Percentiles rank a stretch among this genome's conserved stretches.
phyloP scores from a whole-genome alignment of 2,797 vertebrate species.

The Sebastes nivosus region DNA sequence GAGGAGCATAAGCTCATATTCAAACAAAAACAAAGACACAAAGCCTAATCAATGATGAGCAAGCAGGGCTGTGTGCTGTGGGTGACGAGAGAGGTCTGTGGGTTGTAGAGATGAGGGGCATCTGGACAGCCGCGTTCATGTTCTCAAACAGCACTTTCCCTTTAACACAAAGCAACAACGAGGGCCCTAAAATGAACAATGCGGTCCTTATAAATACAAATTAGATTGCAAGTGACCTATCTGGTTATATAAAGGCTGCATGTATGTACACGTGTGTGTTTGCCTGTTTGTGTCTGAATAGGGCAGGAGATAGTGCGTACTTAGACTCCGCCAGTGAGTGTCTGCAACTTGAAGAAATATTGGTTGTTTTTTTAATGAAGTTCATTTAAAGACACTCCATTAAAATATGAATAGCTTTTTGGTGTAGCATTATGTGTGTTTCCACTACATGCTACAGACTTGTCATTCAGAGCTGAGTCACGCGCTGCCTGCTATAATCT shows the following conservation, averaged over 20 bases:
- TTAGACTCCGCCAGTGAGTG: neutral
- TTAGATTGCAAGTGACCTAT: slow-evolving; percentile 26
- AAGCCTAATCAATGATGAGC: slow-evolving; percentile 73
- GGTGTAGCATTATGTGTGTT: neutral
- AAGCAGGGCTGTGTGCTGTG: slow-evolving; percentile 58
- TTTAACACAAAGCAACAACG: slow-evolving; percentile 30
- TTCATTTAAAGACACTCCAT: slow-evolving; percentile 23
- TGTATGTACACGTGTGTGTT: neutral
- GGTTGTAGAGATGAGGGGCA: slow-evolving; percentile 44
- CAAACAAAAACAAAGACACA: slow-evolving; percentile 74
- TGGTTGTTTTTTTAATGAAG: slow-evolving; percentile 34
- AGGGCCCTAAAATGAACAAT: slow-evolving; percentile 23
- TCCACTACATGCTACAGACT: neutral
- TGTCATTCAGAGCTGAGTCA: neutral
- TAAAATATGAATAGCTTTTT: slow-evolving; percentile 20
- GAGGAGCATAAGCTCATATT: slow-evolving; percentile 61
- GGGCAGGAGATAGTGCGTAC: neutral
- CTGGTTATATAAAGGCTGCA: slow-evolving; percentile 31
- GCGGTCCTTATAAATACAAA: slow-evolving; percentile 19
- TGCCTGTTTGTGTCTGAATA: neutral
- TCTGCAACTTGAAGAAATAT: slow-evolving; percentile 13
- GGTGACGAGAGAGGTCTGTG: slow-evolving; percentile 52
- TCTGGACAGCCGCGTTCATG: slow-evolving; percentile 13
- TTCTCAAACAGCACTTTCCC: slow-evolving; percentile 44
- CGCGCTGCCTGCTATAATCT: slow-evolving; percentile 15